phyloP scores from a whole-genome alignment of 2,113 vertebrate species.

The Garra rufa region DNA sequence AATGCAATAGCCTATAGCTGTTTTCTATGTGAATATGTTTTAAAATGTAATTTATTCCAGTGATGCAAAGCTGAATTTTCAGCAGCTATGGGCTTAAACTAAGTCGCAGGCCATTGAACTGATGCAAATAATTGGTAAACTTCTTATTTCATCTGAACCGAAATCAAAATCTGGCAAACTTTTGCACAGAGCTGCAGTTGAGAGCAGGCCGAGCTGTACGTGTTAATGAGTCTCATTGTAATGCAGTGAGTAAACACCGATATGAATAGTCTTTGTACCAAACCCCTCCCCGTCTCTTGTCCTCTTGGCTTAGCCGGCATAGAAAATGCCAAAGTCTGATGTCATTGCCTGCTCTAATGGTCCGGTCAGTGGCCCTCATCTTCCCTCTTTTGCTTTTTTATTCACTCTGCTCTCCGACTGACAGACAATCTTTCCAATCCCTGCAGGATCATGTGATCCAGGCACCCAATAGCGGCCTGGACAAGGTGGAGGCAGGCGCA shows the following conservation, averaged over 20 bases:
- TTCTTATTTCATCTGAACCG: background rate
- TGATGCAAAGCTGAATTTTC: too few species aligned
- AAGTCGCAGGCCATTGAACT: background rate
- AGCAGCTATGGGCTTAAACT: too few species aligned
- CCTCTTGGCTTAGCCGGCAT: background rate
- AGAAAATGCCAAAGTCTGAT: constrained; percentile 56
- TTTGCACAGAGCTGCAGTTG: background rate
- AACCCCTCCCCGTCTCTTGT: constrained; percentile 20
- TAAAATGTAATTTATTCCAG: background rate
- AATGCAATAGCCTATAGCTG: background rate
- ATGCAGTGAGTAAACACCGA: constrained; percentile 22
- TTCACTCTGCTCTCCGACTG: constrained; percentile 56
- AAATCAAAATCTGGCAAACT: background rate
- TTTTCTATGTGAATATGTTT: background rate
- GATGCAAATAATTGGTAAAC: background rate
- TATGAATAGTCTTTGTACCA: constrained; percentile 35
- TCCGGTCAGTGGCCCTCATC: constrained; percentile 1
- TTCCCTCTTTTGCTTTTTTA: background rate
- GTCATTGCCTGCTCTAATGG: constrained; percentile 43
- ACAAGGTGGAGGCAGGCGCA: constrained; percentile 80
- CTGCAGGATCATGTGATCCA: constrained; percentile 84
- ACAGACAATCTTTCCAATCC: constrained; percentile 66
- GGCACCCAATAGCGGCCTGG: constrained; percentile 78
- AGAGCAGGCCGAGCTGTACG: background rate
- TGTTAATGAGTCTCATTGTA: constrained; percentile 15